Evolutionary conservation across 53 echinoderm and acorn worm species (phyloP).

Genomic region (Astropecten irregularis): DNA sequence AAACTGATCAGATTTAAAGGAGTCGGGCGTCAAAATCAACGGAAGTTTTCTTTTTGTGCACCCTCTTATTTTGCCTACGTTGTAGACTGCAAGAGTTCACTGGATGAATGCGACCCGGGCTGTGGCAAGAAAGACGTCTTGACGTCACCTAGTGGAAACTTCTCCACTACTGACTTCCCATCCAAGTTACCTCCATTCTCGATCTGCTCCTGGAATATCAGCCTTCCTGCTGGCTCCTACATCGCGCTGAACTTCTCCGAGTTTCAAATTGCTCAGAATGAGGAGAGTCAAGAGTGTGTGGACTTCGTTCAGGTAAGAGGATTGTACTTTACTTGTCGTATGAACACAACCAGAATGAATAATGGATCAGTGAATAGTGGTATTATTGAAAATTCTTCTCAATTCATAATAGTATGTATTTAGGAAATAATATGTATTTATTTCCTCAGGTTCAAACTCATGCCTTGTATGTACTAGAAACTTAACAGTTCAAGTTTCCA

Average conservation of each 20-base stretch:
- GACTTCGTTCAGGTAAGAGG: constrained; percentile 74
- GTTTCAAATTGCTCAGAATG: constrained; percentile 58
- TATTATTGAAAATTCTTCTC: too few species aligned
- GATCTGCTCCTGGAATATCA: constrained; percentile 80
- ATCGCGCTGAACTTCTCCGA: constrained; percentile 85
- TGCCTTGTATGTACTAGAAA: too few species aligned
- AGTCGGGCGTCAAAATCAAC: too few species aligned
- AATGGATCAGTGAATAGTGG: too few species aligned
- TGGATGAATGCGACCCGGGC: constrained; percentile 67
- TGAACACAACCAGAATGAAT: too few species aligned
- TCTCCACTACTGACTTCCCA: constrained; percentile 64
- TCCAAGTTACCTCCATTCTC: constrained; percentile 75
- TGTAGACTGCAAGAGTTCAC: constrained; percentile 56
- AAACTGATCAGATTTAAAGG: constrained; percentile 38
- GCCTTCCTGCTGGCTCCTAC: constrained; percentile 63
- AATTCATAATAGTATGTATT: too few species aligned
- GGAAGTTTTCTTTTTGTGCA: too few species aligned
- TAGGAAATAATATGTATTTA: too few species aligned
- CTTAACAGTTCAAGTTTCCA: too few species aligned
- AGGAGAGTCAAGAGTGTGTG: constrained; percentile 59
- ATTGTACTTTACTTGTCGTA: too few species aligned
- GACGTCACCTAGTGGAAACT: constrained; percentile 59
- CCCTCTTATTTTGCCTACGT: constrained; percentile 57
- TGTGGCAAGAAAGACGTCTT: constrained; percentile 77
- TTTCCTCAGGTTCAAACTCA: too few species aligned